Evolutionary conservation across 2,888 invertebrate genomes (phyloP).

Genomic region (Cetonia aurata): DNA sequence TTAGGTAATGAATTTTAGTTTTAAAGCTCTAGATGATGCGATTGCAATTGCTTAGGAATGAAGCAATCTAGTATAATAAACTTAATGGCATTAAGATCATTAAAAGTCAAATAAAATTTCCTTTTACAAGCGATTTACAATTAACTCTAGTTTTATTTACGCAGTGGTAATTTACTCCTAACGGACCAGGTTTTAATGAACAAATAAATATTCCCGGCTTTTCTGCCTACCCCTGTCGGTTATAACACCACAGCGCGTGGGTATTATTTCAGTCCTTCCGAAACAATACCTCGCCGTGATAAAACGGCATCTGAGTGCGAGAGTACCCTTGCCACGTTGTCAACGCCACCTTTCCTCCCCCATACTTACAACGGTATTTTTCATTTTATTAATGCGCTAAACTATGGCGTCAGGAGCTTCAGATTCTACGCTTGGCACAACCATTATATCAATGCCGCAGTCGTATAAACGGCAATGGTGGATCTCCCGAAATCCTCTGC

Average conservation of each 20-base stretch:
- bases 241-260: neutral
- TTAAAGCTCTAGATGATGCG: neutral
- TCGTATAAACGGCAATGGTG: constrained; percentile 20
- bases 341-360: constrained; percentile 5
- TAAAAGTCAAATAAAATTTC: constrained; percentile 6
- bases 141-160: constrained; percentile 33
- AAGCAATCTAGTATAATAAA: neutral
- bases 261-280: constrained; percentile 15
- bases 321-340: constrained; percentile 22
- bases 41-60: neutral
- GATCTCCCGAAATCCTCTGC: constrained; percentile 14
- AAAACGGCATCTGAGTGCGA: constrained; percentile 24
- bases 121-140: constrained; percentile 15
- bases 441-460: constrained; percentile 37
- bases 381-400: constrained; percentile 30
- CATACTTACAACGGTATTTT: constrained; percentile 24
- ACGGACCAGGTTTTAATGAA: constrained; percentile 30
- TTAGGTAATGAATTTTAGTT: neutral
- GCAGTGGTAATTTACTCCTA: constrained; percentile 24
- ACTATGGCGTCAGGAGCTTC: constrained; percentile 7
- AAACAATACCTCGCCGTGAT: constrained; percentile 25
- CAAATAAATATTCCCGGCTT: constrained; percentile 31
- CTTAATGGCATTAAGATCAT: constrained; percentile 2
- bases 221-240: constrained; percentile 6
- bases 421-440: constrained; percentile 6